A percentile compares a stretch with the other conserved stretches of the same genome.
These are phyloP conservation scores for Corydoras sp. DNA, from an alignment of 2,113 vertebrate genomes.

Conservation along the genomic window DNA sequence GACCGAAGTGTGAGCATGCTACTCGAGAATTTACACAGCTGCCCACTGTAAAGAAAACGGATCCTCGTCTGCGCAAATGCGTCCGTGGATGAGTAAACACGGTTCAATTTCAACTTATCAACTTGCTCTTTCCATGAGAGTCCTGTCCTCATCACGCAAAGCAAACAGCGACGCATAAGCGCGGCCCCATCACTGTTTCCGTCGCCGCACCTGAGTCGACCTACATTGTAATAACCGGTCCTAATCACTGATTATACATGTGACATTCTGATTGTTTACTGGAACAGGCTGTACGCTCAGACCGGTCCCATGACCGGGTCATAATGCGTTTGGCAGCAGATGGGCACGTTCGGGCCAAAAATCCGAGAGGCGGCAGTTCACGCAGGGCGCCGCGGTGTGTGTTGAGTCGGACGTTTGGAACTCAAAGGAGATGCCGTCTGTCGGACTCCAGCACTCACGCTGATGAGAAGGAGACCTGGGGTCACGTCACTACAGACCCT, in stretches of 20 bases:
- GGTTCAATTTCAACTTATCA: neutral
- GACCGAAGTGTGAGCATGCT: too few relatives aligned
- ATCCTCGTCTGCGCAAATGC: too few relatives aligned
- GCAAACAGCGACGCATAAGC: slow-evolving; percentile 17
- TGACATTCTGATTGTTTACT: slow-evolving; percentile 14
- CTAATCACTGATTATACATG: slow-evolving; percentile 21
- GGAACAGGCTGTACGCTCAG: slow-evolving; percentile 4
- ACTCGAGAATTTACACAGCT: too few relatives aligned
- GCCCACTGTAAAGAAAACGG: too few relatives aligned
- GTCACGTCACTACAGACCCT: neutral
- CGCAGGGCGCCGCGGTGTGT: neutral
- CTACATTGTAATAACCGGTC: slow-evolving; percentile 1
- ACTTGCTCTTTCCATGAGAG: too few relatives aligned
- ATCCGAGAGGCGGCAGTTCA: neutral
- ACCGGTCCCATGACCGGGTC: slow-evolving; percentile 8
- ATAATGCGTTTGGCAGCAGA: slow-evolving; percentile 1
- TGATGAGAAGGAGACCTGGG: slow-evolving; percentile 43
- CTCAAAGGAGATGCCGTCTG: neutral
- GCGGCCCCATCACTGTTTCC: slow-evolving; percentile 27
- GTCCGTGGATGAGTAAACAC: neutral
- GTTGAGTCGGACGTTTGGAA: neutral
- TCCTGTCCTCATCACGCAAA: slow-evolving; percentile 6
- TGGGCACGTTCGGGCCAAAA: neutral
- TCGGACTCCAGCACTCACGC: slow-evolving; percentile 50
- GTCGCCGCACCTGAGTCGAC: slow-evolving; percentile 12